A percentile compares a stretch with the other conserved stretches of the same genome.
These are phyloP conservation scores for Maconellicoccus hirsutus DNA, from an alignment of 1,140 invertebrate genomes.

Conservation along the genomic window DNA sequence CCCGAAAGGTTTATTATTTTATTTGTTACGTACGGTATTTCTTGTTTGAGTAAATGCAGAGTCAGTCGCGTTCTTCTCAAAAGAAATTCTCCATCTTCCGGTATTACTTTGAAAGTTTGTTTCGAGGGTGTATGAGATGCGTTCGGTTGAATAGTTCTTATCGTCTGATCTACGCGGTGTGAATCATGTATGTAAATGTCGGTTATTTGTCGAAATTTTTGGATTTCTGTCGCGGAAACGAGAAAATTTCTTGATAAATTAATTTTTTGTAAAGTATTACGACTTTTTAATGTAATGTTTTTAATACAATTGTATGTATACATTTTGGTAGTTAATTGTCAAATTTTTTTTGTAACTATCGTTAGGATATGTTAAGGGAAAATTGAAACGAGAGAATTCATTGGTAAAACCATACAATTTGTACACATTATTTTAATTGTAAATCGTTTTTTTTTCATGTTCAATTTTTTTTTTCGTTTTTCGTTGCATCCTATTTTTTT, in stretches of 20 bases:
- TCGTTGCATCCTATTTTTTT: slow-evolving; percentile 17
- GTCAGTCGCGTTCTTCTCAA: too few species aligned
- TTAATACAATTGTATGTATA: slow-evolving; percentile 1
- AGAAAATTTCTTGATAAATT: not conserved
- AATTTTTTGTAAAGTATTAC: not conserved
- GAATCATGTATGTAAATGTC: not conserved
- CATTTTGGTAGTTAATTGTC: slow-evolving; percentile 9
- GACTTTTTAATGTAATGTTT: slow-evolving; percentile 3
- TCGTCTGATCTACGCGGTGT: not conserved
- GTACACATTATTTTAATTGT: not conserved
- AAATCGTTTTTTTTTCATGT: not conserved
- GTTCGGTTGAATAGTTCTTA: not conserved
- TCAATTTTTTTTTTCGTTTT: not conserved
- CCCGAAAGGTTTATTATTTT: not conserved
- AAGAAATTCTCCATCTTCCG: too few species aligned
- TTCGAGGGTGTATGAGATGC: not conserved
- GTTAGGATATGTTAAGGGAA: not conserved
- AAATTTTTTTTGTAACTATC: not conserved
- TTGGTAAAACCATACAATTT: not conserved
- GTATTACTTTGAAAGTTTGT: not conserved
- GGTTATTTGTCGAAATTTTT: not conserved
- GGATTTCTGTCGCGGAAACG: not conserved
- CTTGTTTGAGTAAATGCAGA: too few species aligned
- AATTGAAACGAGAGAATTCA: not conserved
- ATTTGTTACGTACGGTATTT: too few species aligned